Percentiles rank a stretch among this genome's conserved stretches.
These are phyloP conservation scores for Agrypnus murinus DNA, from an alignment of 2,888 invertebrate genomes.

Conservation along the genomic window DNA sequence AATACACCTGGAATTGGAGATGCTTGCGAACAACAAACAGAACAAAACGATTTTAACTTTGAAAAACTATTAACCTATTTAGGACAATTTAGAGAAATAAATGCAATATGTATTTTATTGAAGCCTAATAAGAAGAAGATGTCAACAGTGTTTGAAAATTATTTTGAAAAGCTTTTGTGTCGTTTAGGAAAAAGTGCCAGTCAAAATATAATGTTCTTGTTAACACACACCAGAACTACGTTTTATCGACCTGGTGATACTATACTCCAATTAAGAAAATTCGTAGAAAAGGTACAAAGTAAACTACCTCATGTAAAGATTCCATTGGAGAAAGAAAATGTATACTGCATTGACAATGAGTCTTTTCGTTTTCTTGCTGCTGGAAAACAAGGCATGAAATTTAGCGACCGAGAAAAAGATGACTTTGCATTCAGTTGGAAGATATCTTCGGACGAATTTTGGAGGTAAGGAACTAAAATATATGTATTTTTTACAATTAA, in stretches of 20 bases:
- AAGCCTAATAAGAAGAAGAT: conserved; percentile 58
- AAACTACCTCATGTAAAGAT: conserved; percentile 41
- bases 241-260: conserved; percentile 60
- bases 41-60: conserved; percentile 59
- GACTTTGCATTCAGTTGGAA: conserved; percentile 18
- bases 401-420: not conserved
- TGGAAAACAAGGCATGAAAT: not conserved
- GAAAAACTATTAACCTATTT: conserved; percentile 62
- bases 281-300: conserved; percentile 54
- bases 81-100: conserved; percentile 58
- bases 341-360: conserved; percentile 50
- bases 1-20: conserved; percentile 64
- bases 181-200: conserved; percentile 61
- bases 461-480: too few relatives aligned
- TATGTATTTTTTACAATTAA: too few relatives aligned
- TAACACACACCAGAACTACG: conserved; percentile 59
- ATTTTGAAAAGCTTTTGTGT: conserved; percentile 60
- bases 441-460: conserved; percentile 5
- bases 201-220: conserved; percentile 62
- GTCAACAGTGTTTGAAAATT: conserved; percentile 60
- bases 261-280: conserved; percentile 53
- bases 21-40: conserved; percentile 55
- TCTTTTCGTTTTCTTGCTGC: conserved; percentile 55
- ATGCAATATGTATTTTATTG: conserved; percentile 62
- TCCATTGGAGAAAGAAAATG: conserved; percentile 56